These are phyloP conservation scores for Coremacera marginata DNA, from an alignment of 2,888 invertebrate genomes.

Conservation along the genomic window DNA sequence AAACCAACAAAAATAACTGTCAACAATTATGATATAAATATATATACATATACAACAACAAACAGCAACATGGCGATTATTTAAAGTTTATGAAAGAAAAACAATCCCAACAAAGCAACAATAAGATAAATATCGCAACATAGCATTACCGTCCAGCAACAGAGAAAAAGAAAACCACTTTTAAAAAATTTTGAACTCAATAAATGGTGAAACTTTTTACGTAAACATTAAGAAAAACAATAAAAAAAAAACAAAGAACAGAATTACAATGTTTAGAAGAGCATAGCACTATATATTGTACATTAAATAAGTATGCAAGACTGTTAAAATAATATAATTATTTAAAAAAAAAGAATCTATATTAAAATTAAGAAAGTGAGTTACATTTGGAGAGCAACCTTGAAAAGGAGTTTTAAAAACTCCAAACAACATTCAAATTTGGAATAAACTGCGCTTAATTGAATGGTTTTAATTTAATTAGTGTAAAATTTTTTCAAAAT, in stretches of 20 bases:
- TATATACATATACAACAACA: neutral
- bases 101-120: neutral
- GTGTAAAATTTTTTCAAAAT: constrained; percentile 71
- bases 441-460: neutral
- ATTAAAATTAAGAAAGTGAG: constrained; percentile 3
- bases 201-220: neutral
- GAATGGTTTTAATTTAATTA: neutral
- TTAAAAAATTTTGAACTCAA: neutral
- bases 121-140: constrained; percentile 16
- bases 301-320: constrained; percentile 16
- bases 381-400: neutral
- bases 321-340: constrained; percentile 16
- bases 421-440: neutral
- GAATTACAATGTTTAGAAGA: neutral
- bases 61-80: neutral
- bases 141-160: constrained; percentile 41
- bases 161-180: constrained; percentile 13
- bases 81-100: neutral
- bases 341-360: neutral
- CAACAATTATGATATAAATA: neutral
- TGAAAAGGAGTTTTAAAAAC: neutral
- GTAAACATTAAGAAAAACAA: neutral
- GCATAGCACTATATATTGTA: constrained; percentile 1
- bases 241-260: no score
- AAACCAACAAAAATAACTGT: neutral